A percentile compares a stretch with the other conserved stretches of the same genome.
phyloP scores from a whole-genome alignment of 2,113 vertebrate genomes.

The Physeter macrocephalus region DNA sequence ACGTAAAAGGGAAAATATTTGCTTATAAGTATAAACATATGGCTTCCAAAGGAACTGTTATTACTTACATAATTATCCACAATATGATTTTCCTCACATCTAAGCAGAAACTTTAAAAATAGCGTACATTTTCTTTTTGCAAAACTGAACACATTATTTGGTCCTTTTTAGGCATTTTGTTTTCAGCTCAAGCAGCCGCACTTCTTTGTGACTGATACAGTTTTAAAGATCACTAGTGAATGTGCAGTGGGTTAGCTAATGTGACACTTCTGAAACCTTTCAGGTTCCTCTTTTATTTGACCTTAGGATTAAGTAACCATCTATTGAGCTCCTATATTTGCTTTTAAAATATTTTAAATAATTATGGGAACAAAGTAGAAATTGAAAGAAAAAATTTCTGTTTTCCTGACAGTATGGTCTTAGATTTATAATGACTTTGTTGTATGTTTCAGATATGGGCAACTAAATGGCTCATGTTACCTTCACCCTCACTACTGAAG shows the following conservation, averaged over 20 bases:
- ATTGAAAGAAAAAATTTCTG: not conserved
- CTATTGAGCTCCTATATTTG: not conserved
- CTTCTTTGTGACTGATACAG: not conserved
- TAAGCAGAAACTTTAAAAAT: constrained; percentile 27
- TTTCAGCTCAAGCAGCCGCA: not conserved
- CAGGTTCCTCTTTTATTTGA: not conserved
- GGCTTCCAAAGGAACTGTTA: constrained; percentile 26
- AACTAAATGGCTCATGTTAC: not conserved
- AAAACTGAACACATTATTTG: not conserved
- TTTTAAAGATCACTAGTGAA: not conserved
- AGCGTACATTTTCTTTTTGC: not conserved
- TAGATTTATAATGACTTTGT: not conserved
- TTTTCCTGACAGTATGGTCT: not conserved
- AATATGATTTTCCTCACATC: constrained; percentile 40
- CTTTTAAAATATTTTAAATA: not conserved
- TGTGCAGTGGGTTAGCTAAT: not conserved
- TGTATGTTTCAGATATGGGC: not conserved
- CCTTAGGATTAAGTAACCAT: not conserved
- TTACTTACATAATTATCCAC: constrained; percentile 42
- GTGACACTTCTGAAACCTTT: not conserved
- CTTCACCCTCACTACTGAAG: not conserved
- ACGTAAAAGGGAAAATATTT: constrained; percentile 39
- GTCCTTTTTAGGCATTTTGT: not conserved
- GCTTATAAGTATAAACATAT: constrained; percentile 29
- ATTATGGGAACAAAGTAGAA: not conserved